A percentile compares a stretch with the other conserved stretches of the same genome.
phyloP scores from a whole-genome alignment of 2,797 vertebrate species.

The Darevskia nairensis region DNA sequence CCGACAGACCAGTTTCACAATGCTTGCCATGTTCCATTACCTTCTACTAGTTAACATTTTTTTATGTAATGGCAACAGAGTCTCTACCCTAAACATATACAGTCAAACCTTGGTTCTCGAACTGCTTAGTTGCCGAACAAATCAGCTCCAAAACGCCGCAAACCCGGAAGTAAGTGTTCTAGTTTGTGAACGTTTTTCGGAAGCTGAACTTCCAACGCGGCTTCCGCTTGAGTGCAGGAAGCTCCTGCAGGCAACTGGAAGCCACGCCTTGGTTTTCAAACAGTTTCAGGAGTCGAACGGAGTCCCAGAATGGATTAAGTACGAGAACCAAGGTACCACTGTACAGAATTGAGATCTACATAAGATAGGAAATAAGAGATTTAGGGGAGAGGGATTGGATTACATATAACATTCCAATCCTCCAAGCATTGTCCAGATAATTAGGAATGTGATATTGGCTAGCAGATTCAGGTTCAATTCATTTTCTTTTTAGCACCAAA shows the following conservation, averaged over 20 bases:
- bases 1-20: neutral
- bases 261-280: too few species aligned
- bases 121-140: too few species aligned
- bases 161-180: too few species aligned
- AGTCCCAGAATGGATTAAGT: too few species aligned
- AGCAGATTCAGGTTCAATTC: neutral
- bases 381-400: neutral
- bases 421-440: neutral
- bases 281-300: too few species aligned
- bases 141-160: too few species aligned
- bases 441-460: neutral
- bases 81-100: neutral
- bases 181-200: too few species aligned
- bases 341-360: neutral
- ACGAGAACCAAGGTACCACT: neutral
- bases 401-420: neutral
- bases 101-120: too few species aligned
- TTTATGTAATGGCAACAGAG: neutral
- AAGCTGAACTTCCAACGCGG: too few species aligned
- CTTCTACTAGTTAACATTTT: neutral
- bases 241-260: too few species aligned
- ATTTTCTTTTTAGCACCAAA: neutral
- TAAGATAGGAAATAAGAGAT: neutral
- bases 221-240: too few species aligned
- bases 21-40: neutral